Base-by-base conservation (phyloP, 1,140 invertebrate genomes). In the Mercenaria mercenaria region DNA sequence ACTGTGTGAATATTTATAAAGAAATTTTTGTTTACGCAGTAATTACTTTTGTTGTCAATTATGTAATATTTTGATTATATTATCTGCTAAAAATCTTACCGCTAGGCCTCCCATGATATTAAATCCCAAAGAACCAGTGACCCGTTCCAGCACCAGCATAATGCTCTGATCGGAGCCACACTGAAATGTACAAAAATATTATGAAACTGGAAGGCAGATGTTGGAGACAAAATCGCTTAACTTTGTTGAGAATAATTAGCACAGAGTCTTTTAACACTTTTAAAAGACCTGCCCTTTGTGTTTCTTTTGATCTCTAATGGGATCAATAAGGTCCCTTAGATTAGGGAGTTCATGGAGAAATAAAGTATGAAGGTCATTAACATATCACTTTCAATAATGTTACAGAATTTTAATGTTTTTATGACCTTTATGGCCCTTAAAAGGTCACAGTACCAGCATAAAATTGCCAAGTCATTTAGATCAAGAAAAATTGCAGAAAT, bases 51-150 rank as follows among this genome's bases (percentile, higher is more conserved):
- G n/a, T n/a, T n/a, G n/a, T n/a, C n/a, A n/a, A n/a, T n/a, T n/a
- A n/a, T n/a, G n/a, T n/a, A n/a, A n/a, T n/a, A n/a, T n/a, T n/a
- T n/a, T n/a, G n/a, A n/a, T n/a, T n/a, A n/a, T n/a, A n/a, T n/a
- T n/a, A n/a, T n/a, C n/a, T n/a, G n/a, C n/a, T n/a, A n/a, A n/a
- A n/a, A n/a, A 39, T 72, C 85, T 88, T 88, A 88, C 85, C 76
- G 37, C 37, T 3, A 89, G 56, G 32, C 88, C 88, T 29, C 88
- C 88, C 88, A 89, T 89, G 88, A 89, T 89, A 67, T 89, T 89
- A 76, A 89, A 89, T 83, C 88, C 88, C 15, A 89, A 80, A n/a
- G 64, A 74, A 13, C 88, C 80, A 15, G 47, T 52, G 11, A 29
- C 80, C 32, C 88, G 29, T 64, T 89, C 88, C 37, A 89, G 56